Base-by-base conservation (phyloP, 2,113 vertebrate genomes). In the Terrapene triunguis region DNA sequence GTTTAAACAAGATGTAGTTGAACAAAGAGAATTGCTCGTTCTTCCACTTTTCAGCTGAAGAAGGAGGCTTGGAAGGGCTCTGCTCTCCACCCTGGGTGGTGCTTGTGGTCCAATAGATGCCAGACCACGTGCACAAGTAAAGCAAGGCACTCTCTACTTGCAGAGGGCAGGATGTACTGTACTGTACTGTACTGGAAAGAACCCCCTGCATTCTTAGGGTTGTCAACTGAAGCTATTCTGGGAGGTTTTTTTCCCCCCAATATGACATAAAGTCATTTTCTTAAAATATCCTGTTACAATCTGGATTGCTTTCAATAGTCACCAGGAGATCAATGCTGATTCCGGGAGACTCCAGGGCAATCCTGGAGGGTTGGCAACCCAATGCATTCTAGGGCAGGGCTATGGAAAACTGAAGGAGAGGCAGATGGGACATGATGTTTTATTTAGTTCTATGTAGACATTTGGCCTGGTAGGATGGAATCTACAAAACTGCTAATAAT, bases 1-100 rank as follows among this genome's bases (percentile, higher is more conserved):
- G n/a, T 97, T 96, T 93, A 96, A 98, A 96, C 89, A 95, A 82
- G 38, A 65, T 54, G 10, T 76, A 48, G 38, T 89, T 48, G 27
- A 38, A 84, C 86, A 94, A 79, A 7, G 44, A 81, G 3, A 69
- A n/a, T 54, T 94, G n/a, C 51, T 95, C 84, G 65, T 74, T 88
- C 88, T 89, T 57, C 76, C 91, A 50, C 47, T 87, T 82, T 80
- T 93, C n/a, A 96, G 24, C 50, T 94, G 81, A 53, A 83, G 62
- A 92, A 82, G 24, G 5, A 24, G 21, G 53, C 87, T 19, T 14
- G 54, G 57, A 80, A 62, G 74, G 4, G 38, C 87, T 91, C 12
- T 93, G 12, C 85, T 92, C 85, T 91, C 54, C 11, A 93, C 83
- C 50, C 76, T 84, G 48, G 59, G n/a, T 79, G 38, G 29, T 92